These are phyloP conservation scores for Drosophila cognata DNA, from an alignment of 2,888 invertebrate genomes.

Conservation along the genomic window DNA sequence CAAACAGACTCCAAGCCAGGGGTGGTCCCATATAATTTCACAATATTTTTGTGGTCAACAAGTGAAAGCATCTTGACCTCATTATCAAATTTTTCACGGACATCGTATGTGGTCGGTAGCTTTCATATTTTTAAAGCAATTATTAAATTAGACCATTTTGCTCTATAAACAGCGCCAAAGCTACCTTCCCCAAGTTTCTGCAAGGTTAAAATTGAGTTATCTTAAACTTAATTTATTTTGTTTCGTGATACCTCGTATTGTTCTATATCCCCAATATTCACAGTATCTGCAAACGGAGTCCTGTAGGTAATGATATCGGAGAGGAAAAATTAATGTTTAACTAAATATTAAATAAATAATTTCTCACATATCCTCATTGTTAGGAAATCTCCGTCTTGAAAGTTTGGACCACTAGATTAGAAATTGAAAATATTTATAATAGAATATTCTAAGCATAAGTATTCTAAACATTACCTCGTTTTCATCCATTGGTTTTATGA, in stretches of 20 bases:
- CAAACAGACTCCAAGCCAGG: background rate
- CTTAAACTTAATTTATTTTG: background rate
- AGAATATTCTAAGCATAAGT: background rate
- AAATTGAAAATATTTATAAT: background rate
- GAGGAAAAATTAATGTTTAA: background rate
- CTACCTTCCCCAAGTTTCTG: background rate
- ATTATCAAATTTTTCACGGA: background rate
- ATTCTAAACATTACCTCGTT: background rate
- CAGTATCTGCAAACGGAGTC: background rate
- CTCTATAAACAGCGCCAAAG: background rate
- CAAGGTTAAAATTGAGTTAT: background rate
- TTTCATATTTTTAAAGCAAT: constrained; percentile 3
- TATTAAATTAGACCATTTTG: background rate
- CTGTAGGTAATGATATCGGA: background rate
- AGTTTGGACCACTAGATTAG: background rate
- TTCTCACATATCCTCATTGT: background rate
- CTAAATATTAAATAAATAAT: background rate
- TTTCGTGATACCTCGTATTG: background rate
- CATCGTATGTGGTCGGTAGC: rapidly evolving
- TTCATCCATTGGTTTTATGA: background rate
- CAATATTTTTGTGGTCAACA: background rate
- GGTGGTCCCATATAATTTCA: background rate
- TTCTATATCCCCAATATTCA: background rate
- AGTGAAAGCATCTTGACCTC: background rate
- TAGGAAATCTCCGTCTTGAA: background rate